Evolutionary conservation across 2,113 vertebrate species (phyloP).

Genomic region (Catharus bicknelli): DNA sequence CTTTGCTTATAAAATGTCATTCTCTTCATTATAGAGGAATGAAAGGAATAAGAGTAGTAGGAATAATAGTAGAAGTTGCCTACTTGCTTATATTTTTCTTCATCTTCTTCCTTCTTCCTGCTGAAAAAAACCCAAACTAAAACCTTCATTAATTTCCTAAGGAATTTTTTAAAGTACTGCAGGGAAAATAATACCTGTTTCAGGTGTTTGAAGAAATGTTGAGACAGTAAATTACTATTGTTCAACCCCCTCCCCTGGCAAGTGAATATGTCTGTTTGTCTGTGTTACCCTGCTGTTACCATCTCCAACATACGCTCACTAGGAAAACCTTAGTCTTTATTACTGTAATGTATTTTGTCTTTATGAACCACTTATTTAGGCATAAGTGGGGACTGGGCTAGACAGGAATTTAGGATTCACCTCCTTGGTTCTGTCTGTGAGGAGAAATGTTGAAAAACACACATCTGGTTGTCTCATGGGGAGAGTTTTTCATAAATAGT

Average conservation of each 20-base stretch:
- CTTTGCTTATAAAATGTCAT: not conserved
- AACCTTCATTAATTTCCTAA: not conserved
- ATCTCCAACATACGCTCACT: not conserved
- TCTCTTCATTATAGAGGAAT: not conserved
- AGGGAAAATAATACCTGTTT: not conserved
- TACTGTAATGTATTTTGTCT: not conserved
- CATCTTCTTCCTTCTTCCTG: not conserved
- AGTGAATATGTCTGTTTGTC: not conserved
- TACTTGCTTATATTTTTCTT: not conserved
- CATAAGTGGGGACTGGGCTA: not conserved
- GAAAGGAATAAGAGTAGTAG: not conserved
- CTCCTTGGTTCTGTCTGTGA: not conserved
- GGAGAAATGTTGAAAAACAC: not conserved
- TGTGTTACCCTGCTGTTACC: not conserved
- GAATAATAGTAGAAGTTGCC: not conserved
- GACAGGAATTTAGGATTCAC: not conserved
- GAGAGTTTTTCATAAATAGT: not conserved
- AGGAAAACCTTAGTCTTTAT: not conserved
- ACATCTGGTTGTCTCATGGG: fast-evolving
- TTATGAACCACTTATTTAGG: not conserved
- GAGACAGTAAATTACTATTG: not conserved
- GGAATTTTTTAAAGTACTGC: not conserved
- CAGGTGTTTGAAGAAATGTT: not conserved
- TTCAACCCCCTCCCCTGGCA: not conserved
- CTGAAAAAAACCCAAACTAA: not conserved